Percentiles rank a stretch among this genome's conserved stretches.
Conservation (phyloP, 2,888 invertebrate genomes). For the Tetramorium bicarinatum region DNA sequence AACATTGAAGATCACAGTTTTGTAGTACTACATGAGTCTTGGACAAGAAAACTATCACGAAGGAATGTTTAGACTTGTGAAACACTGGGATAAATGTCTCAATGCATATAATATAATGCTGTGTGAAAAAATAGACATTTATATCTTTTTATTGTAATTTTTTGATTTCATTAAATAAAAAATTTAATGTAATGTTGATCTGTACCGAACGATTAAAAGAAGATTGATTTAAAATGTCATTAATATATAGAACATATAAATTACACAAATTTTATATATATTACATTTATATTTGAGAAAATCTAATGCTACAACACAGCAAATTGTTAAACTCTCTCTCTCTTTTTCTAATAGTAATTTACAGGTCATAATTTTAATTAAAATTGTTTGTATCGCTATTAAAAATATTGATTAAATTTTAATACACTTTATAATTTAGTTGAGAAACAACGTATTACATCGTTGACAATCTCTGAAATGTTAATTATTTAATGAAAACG, state of each 20-base stretch:
- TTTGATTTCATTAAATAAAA: neutral
- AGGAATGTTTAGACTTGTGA: conserved; percentile 20
- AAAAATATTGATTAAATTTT: neutral
- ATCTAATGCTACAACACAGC: neutral
- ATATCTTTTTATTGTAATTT: neutral
- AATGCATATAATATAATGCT: neutral
- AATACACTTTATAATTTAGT: neutral
- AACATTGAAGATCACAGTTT: conserved; percentile 2
- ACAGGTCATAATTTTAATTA: neutral
- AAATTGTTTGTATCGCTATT: neutral
- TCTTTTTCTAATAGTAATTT: neutral
- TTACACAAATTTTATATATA: conserved; percentile 9
- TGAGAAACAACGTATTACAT: neutral
- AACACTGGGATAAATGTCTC: neutral
- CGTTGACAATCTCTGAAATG: neutral
- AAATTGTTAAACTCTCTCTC: conserved; percentile 19
- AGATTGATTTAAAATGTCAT: neutral
- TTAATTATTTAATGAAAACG: conserved; percentile 4
- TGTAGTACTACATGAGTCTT: neutral
- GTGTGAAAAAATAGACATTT: neutral
- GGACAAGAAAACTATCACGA: neutral
- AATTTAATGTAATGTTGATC: neutral
- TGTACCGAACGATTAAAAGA: neutral
- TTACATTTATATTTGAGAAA: conserved; percentile 9
- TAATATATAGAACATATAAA: neutral